A percentile compares a stretch with the other conserved stretches of the same genome.
Evolutionary conservation across 2,113 vertebrate species (phyloP).

Genomic region (Myxocyprinus asiaticus): DNA sequence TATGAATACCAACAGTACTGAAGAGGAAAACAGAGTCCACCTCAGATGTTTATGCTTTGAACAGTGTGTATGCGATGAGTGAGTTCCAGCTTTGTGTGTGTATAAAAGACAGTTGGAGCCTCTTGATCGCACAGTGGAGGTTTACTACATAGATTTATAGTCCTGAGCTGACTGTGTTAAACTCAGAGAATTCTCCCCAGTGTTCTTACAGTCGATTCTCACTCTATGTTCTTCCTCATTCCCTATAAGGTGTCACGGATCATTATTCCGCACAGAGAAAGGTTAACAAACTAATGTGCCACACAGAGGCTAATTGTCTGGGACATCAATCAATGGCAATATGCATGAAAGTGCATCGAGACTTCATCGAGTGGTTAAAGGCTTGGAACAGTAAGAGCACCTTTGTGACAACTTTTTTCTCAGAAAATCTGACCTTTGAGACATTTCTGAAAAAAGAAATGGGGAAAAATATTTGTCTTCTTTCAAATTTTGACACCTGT

Average conservation of each 20-base stretch:
- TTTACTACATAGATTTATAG: slow-evolving; percentile 16
- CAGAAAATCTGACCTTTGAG: slow-evolving; percentile 15
- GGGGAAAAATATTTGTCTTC: not conserved
- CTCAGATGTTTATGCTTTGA: not conserved
- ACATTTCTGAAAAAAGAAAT: slow-evolving; percentile 20
- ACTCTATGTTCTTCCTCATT: not conserved
- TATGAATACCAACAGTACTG: not conserved
- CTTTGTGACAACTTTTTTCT: not conserved
- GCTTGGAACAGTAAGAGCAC: not conserved
- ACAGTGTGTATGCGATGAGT: not conserved
- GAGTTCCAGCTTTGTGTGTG: not conserved
- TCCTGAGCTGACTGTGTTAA: not conserved
- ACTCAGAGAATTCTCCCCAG: too few relatives aligned
- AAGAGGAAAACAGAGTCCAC: slow-evolving; percentile 16
- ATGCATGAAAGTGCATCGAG: slow-evolving; percentile 5
- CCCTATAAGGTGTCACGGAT: not conserved
- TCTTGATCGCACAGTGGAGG: not conserved
- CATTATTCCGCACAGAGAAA: slow-evolving; percentile 16
- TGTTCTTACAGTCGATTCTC: not conserved
- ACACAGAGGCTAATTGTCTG: slow-evolving; percentile 2
- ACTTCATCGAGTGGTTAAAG: not conserved
- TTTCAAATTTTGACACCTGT: not conserved
- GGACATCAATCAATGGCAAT: not conserved
- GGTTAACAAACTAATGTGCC: slow-evolving; percentile 12
- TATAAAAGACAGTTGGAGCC: not conserved